Base-by-base conservation (phyloP, 2,888 invertebrate genomes). In the Griposia aprilina region DNA sequence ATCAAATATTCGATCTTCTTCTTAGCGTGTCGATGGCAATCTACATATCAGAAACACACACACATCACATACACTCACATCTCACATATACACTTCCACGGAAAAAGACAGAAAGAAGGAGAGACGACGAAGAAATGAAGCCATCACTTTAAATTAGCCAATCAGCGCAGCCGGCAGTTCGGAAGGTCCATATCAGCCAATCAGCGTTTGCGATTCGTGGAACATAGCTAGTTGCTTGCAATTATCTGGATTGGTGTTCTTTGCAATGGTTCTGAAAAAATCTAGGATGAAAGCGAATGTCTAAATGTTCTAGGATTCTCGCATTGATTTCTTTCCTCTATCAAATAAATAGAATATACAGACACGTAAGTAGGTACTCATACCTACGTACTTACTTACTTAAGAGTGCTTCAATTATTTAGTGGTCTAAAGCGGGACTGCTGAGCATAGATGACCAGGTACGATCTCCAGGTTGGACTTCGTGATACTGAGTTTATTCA, bases 201-300 rank as follows among this genome's bases (percentile, higher is more conserved):
- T 80, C 82, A 80, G 76, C 60, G 48, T 50, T 67, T 20, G 13
- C 55, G 5, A 75, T 80, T 63, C 62, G 26, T 15, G 13, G 67
- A 81, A 80, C 76, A 57, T 30, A 65, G 65, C 17, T 59, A 52
- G 63, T 55, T 69, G 36, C 57, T 65, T 36, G 65, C 57, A 79
- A 79, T 79, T 81, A 65, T 73, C 65, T 65, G 36, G 74, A 79
- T 30, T 41, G 55, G 20, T 62, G 41, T 50, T 80, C 52, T 68
- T 80, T 80, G 55, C 48, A 55, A 63, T 30, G 50, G 15, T 63
- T 50, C 63, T 65, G 15, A 70, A 41, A 55, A 78, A 80, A 50
- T 23, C 17, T 36, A 26, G 55, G 4, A 71, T 71, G 23, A 62
- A 78, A 52, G 6, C 20, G 20, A 73, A 73, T 26, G 8, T n/a